Evolutionary conservation across 2,888 invertebrate species (phyloP).

Genomic region (Agonum fuliginosum): DNA sequence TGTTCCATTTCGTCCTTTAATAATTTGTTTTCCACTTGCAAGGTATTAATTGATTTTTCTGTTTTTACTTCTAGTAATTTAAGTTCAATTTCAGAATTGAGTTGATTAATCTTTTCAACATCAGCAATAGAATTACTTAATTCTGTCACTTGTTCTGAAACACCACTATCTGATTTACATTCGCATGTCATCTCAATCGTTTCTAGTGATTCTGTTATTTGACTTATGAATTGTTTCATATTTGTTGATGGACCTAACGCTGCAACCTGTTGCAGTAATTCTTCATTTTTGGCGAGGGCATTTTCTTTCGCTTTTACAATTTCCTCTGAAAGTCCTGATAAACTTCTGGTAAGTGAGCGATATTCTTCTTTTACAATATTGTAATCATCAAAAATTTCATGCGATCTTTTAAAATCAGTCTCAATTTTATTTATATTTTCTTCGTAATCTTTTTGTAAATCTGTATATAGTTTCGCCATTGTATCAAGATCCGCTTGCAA

Average conservation of each 20-base stretch:
- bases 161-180: background rate
- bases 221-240: slow-evolving; percentile 10
- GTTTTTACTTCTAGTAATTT: slow-evolving; percentile 39
- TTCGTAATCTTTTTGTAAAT: slow-evolving; percentile 40
- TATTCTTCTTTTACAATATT: slow-evolving; percentile 41
- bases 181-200: slow-evolving; percentile 23
- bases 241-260: background rate
- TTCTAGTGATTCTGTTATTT: slow-evolving; percentile 34
- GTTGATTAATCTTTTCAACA: slow-evolving; percentile 42
- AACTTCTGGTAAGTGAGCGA: slow-evolving; percentile 2
- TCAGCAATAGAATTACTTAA: slow-evolving; percentile 20
- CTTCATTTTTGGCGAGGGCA: slow-evolving; percentile 39
- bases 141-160: slow-evolving; percentile 13
- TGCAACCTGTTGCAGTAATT: slow-evolving; percentile 19
- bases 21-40: slow-evolving; percentile 38
- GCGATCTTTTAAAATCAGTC: slow-evolving; percentile 13
- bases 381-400: slow-evolving; percentile 17
- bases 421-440: slow-evolving; percentile 36
- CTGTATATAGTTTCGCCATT: slow-evolving; percentile 20
- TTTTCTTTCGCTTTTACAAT: slow-evolving; percentile 6
- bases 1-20: slow-evolving; percentile 26
- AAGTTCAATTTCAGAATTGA: slow-evolving; percentile 37
- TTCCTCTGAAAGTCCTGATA: slow-evolving; percentile 1
- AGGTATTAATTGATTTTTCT: slow-evolving; percentile 17
- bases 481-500: slow-evolving; percentile 55